phyloP scores from a whole-genome alignment of 2,113 vertebrate species.

The Dissostichus mawsoni region DNA sequence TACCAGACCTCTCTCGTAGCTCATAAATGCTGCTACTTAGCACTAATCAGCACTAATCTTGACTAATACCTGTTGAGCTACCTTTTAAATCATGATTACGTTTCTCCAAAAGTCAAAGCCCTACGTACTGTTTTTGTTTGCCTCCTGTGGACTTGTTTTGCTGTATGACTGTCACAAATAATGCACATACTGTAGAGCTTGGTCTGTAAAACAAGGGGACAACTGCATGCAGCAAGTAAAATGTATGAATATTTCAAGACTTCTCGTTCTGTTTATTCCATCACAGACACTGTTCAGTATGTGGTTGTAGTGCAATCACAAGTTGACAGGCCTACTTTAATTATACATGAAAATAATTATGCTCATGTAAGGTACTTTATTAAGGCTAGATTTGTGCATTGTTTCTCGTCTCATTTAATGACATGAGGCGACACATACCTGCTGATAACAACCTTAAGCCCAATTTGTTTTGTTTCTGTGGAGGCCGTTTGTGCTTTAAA shows the following conservation, averaged over 20 bases:
- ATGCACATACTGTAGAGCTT: neutral
- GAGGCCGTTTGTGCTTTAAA: slow-evolving; percentile 36
- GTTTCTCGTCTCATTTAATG: slow-evolving; percentile 19
- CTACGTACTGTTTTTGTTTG: neutral
- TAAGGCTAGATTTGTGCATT: neutral
- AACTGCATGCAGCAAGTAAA: slow-evolving; percentile 7
- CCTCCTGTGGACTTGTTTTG: neutral
- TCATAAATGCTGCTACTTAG: neutral
- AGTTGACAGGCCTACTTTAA: slow-evolving; percentile 26
- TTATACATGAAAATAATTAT: slow-evolving; percentile 26
- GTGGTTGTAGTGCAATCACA: slow-evolving; percentile 20
- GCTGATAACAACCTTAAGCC: slow-evolving; percentile 41
- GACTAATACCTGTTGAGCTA: neutral
- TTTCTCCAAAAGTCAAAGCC: neutral
- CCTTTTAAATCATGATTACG: neutral
- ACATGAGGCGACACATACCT: neutral
- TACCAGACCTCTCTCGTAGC: neutral
- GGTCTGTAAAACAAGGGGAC: neutral
- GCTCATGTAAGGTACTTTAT: slow-evolving; percentile 8
- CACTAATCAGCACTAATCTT: neutral
- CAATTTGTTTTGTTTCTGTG: slow-evolving; percentile 29
- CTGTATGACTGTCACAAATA: slow-evolving; percentile 3
- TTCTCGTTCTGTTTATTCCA: slow-evolving; percentile 21
- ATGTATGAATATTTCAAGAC: slow-evolving; percentile 29
- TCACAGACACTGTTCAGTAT: neutral